Base-by-base conservation (phyloP, 2,113 vertebrate species). In the Sylvietta virens region DNA sequence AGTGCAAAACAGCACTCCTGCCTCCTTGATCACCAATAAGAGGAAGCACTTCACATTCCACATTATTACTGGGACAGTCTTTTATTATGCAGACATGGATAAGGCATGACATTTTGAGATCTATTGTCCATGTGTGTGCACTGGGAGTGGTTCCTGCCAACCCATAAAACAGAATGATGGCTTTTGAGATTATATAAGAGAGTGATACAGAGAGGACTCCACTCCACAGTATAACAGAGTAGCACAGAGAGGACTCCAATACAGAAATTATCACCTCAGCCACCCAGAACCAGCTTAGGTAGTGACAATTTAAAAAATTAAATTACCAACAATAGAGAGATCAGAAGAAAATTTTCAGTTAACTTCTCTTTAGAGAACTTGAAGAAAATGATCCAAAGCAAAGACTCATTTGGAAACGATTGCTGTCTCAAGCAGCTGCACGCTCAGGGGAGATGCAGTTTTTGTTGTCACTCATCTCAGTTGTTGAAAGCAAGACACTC, bases 401-500 rank as follows among this genome's bases (percentile, higher is more conserved):
- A 60, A 76, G 11, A 50, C 12, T 65, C 4, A 16, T 70, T 50
- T 50, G 39, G 18, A 76, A 70, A 39, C 13, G 40, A 7, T 14
- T n/a, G 7, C 8, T 48, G 9, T 50, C n/a, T n/a, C 30, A 9
- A 74, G 40, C 24, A 71, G 44, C 11, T 54, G 31, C 66, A 61
- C 9, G 6, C n/a, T 51, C 6, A 40, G 17, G 17, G 24, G 7
- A 81, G 27, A n/a, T 51, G 15, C 1, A 40, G 5, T 26, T 76
- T 82, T 69, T n/a, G 23, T 48, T 67, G 47, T 24, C 17, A 39
- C 27, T 14, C 17, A 21, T 40, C 21, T 51, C 30, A 42, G 3
- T 19, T 8, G 11, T 9, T 0, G 0, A 48, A 79, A 79, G 24
- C 42, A 62, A 4, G 39, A 53, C 15, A 3, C 9, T 16, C 22